phyloP scores from a whole-genome alignment of 2,888 invertebrate genomes.

The Sussaba pulchella region DNA sequence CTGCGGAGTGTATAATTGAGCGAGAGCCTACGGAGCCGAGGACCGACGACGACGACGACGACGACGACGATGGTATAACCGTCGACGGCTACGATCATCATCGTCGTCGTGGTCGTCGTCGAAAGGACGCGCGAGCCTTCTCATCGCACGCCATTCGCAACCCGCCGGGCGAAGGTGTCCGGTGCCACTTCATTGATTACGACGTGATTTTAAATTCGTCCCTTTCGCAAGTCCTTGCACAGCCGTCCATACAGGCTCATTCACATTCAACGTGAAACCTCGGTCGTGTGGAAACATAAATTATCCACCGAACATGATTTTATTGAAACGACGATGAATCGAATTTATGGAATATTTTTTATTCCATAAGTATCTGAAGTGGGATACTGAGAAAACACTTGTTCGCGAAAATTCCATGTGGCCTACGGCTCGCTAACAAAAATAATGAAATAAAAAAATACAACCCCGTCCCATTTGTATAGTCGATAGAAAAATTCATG shows the following conservation, averaged over 20 bases:
- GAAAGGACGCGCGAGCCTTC: constrained; percentile 33
- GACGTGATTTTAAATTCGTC: constrained; percentile 71
- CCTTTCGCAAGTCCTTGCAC: constrained; percentile 65
- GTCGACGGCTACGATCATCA: constrained; percentile 56
- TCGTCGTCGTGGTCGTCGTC: constrained; percentile 51
- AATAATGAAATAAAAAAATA: too few relatives aligned
- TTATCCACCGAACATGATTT: too few relatives aligned
- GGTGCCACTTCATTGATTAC: constrained; percentile 74
- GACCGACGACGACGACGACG: constrained; percentile 22
- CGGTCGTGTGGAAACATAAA: too few relatives aligned
- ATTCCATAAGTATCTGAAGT: background rate
- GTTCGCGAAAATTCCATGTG: too few relatives aligned
- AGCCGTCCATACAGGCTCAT: constrained; percentile 57
- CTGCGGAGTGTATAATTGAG: constrained; percentile 60
- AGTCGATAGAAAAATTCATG: constrained; percentile 8
- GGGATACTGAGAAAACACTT: too few relatives aligned
- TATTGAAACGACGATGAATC: too few relatives aligned
- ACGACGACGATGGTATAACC: constrained; percentile 41
- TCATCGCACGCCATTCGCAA: constrained; percentile 42
- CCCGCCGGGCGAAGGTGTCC: constrained; percentile 64
- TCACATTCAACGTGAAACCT: constrained; percentile 46
- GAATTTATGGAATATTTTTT: too few relatives aligned
- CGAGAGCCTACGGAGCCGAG: constrained; percentile 56
- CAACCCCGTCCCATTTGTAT: too few relatives aligned
- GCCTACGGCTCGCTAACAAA: too few relatives aligned